Conservation (phyloP, 2,888 invertebrate genomes). For the Drosophila maculinotata region DNA sequence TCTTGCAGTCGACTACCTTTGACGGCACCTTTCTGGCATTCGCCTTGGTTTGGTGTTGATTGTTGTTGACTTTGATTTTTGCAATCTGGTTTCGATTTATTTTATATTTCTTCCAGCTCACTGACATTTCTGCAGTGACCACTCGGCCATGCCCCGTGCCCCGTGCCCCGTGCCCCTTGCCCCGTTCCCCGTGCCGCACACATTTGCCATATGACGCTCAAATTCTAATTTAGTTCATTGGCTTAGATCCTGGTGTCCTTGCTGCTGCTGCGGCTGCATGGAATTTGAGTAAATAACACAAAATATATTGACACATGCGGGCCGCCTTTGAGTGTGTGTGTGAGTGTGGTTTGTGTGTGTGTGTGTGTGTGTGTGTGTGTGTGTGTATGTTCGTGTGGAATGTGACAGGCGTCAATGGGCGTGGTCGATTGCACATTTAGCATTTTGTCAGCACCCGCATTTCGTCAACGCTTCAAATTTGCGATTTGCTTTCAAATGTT, state of each 20-base stretch:
- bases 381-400: slow-evolving; percentile 30
- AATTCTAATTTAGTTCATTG: slow-evolving; percentile 76
- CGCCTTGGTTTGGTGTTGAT: slow-evolving; percentile 51
- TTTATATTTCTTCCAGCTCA: slow-evolving; percentile 75
- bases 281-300: slow-evolving; percentile 71
- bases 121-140: slow-evolving; percentile 59
- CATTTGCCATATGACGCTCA: slow-evolving; percentile 31
- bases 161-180: not conserved
- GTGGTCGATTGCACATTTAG: slow-evolving; percentile 51
- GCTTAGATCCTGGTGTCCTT: slow-evolving; percentile 40
- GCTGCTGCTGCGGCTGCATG: slow-evolving; percentile 30
- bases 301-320: slow-evolving; percentile 75
- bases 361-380: slow-evolving; percentile 23
- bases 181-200: too few species aligned
- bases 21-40: not conserved
- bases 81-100: slow-evolving; percentile 78
- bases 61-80: slow-evolving; percentile 77
- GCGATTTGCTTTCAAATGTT: slow-evolving; percentile 33
- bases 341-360: slow-evolving; percentile 20
- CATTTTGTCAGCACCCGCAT: slow-evolving; percentile 60
- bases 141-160: slow-evolving; percentile 15
- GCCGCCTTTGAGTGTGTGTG: slow-evolving; percentile 23
- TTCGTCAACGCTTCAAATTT: slow-evolving; percentile 36
- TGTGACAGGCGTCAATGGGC: slow-evolving; percentile 38
- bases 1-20: not conserved